These are phyloP conservation scores for Tapirus terrestris DNA, from an alignment of 2,113 vertebrate genomes.

Conservation along the genomic window DNA sequence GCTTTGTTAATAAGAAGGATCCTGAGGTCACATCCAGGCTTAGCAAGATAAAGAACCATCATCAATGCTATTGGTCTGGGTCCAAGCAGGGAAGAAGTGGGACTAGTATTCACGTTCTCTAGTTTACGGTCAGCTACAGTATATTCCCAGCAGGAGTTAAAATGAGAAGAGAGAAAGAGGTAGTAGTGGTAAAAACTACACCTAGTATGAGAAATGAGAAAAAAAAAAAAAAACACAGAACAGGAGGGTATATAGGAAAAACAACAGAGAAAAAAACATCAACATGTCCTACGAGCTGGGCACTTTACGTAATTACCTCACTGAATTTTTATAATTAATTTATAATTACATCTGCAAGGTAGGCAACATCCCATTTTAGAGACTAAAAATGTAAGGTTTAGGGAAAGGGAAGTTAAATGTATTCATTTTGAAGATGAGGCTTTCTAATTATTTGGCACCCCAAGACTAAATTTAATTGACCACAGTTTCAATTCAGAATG, in stretches of 20 bases:
- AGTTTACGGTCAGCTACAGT: background rate
- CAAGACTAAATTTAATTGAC: constrained; percentile 5
- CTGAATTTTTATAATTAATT: background rate
- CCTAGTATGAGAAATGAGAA: background rate
- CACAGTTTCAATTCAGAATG: constrained; percentile 4
- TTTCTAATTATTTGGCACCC: background rate
- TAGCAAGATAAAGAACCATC: background rate
- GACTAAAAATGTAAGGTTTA: background rate
- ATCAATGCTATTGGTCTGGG: background rate
- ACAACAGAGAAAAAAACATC: background rate
- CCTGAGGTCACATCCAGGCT: background rate
- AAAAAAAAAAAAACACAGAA: background rate
- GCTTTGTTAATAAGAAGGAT: background rate
- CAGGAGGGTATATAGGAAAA: background rate
- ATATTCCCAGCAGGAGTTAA: background rate
- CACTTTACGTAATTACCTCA: background rate
- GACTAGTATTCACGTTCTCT: background rate
- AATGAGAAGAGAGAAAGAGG: background rate
- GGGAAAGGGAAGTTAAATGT: background rate
- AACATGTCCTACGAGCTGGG: background rate
- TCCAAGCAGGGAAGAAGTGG: background rate
- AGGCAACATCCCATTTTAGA: background rate
- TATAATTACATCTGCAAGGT: background rate
- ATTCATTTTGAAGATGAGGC: background rate
- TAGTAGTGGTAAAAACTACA: background rate